Percentiles rank a stretch among this genome's conserved stretches.
Evolutionary conservation across 2,797 vertebrate species (phyloP).

Genomic region (Enteromius argenteus): DNA sequence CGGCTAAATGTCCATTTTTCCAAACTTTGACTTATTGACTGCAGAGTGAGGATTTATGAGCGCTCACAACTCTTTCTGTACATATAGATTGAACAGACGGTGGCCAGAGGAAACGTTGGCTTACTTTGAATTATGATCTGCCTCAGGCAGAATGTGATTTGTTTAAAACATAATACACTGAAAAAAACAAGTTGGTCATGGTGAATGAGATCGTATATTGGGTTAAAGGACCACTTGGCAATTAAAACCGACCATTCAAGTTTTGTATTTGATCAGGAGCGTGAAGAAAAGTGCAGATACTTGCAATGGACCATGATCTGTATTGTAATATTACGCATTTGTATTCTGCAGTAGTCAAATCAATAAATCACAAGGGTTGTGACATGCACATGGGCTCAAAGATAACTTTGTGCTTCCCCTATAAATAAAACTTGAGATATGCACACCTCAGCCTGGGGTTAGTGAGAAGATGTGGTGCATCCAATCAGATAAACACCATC

Average conservation of each 20-base stretch:
- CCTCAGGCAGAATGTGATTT: conserved; percentile 27
- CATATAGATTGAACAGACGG: conserved; percentile 17
- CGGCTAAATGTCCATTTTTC: conserved; percentile 48
- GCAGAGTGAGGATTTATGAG: conserved; percentile 48
- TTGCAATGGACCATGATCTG: neutral
- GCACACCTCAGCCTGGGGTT: conserved; percentile 1
- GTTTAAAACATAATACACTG: conserved; percentile 21
- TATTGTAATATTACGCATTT: conserved; percentile 4
- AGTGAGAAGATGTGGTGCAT: neutral
- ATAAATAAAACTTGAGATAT: conserved; percentile 20
- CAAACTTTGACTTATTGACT: conserved; percentile 46
- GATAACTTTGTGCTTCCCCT: conserved; percentile 22
- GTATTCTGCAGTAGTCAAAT: neutral
- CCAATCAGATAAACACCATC: conserved; percentile 12
- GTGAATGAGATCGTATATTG: conserved; percentile 1
- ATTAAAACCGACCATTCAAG: neutral
- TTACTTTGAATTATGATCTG: conserved; percentile 37
- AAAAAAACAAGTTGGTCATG: conserved; percentile 2
- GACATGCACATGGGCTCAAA: neutral
- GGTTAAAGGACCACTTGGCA: neutral
- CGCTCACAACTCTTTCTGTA: conserved; percentile 30
- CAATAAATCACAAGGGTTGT: neutral
- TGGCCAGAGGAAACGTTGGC: conserved; percentile 47
- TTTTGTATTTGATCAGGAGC: conserved; percentile 8
- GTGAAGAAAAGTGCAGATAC: neutral